phyloP scores from a whole-genome alignment of 2,888 invertebrate species.

The Leptinotarsa rubiginosa region DNA sequence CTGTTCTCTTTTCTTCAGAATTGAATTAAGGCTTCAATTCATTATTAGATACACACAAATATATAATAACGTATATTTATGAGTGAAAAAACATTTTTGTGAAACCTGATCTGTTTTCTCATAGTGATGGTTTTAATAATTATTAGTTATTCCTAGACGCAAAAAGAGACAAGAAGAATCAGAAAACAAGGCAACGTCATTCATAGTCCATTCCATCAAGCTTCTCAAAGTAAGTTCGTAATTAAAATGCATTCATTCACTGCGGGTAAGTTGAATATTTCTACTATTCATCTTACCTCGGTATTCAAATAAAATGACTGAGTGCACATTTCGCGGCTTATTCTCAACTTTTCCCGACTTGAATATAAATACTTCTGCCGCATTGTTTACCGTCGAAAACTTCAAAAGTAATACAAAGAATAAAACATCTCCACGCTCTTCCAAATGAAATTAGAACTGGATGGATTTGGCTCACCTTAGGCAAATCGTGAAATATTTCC shows the following conservation, averaged over 20 bases:
- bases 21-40: too few relatives aligned
- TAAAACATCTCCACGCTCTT: conserved; percentile 21
- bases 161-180: too few relatives aligned
- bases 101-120: too few relatives aligned
- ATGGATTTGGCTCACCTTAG: conserved; percentile 30
- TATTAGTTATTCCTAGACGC: too few relatives aligned
- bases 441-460: conserved; percentile 30
- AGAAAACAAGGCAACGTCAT: too few relatives aligned
- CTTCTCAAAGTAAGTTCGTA: background rate
- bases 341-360: conserved; percentile 10
- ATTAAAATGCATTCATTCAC: conserved; percentile 4
- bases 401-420: conserved; percentile 5
- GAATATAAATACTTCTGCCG: conserved; percentile 2
- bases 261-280: background rate
- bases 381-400: conserved; percentile 22
- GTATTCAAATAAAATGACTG: conserved; percentile 4
- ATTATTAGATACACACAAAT: too few relatives aligned
- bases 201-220: too few relatives aligned
- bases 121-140: too few relatives aligned
- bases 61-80: too few relatives aligned
- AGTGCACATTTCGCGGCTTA: conserved; percentile 11
- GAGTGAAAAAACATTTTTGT: too few relatives aligned
- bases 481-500: conserved; percentile 39
- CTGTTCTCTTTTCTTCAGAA: too few relatives aligned
- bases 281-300: background rate